Evolutionary conservation across 92 coral and sea anemone species (phyloP).

Genomic region (Umimayanthus chanpuru): DNA sequence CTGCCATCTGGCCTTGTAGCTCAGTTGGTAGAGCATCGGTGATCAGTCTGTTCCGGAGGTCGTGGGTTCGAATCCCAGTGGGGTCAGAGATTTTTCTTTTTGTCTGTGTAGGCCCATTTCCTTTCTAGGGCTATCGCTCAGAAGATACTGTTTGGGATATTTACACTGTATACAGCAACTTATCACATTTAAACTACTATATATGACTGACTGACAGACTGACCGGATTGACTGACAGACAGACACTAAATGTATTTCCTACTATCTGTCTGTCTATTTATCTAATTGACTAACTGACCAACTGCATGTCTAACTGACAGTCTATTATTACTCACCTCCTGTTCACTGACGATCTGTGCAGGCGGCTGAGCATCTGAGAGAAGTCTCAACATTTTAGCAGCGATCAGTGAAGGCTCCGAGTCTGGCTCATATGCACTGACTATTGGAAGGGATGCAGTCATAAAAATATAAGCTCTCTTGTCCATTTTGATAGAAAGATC

Average conservation of each 20-base stretch:
- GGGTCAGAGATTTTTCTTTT: too few relatives aligned
- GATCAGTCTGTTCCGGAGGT: too few relatives aligned
- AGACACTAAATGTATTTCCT: neutral
- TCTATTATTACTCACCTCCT: constrained; percentile 53
- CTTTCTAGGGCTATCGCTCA: too few relatives aligned
- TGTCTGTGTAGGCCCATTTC: too few relatives aligned
- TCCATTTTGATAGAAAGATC: neutral
- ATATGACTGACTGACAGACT: neutral
- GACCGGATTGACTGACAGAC: neutral
- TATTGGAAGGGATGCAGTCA: neutral
- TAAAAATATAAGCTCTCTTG: too few relatives aligned
- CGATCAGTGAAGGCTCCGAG: constrained; percentile 88
- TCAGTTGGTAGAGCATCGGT: too few relatives aligned
- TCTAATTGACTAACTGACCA: neutral
- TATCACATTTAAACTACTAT: too few relatives aligned
- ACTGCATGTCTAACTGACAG: neutral
- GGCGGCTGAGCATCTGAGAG: constrained; percentile 90
- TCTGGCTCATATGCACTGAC: constrained; percentile 87
- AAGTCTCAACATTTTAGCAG: constrained; percentile 81
- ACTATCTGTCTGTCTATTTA: neutral
- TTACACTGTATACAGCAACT: too few relatives aligned
- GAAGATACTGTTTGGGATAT: too few relatives aligned
- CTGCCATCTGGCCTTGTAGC: too few relatives aligned
- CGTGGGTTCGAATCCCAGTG: too few relatives aligned
- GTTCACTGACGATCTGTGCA: constrained; percentile 49